Conservation (phyloP, 2,113 vertebrate genomes). For the Sebastes schlegelii region DNA sequence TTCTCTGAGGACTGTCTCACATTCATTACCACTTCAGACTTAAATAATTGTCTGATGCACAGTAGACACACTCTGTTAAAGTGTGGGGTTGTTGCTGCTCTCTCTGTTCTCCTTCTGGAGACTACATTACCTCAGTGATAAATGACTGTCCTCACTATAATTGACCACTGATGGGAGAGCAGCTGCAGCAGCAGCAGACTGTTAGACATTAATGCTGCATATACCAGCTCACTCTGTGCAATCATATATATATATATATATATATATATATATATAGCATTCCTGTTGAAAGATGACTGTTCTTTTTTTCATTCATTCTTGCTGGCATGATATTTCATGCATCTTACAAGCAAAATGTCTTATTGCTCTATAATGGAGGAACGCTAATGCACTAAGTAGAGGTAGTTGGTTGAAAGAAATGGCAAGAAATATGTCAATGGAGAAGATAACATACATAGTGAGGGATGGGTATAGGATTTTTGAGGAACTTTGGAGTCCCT, state of each 20-base stretch:
- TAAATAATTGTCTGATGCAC: conserved; percentile 18
- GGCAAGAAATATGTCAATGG: too few species aligned
- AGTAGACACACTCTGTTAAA: conserved; percentile 10
- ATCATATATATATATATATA: conserved; percentile 10
- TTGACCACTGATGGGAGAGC: conserved; percentile 38
- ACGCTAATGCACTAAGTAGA: too few species aligned
- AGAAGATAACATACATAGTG: too few species aligned
- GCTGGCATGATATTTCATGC: neutral
- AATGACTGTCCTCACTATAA: conserved; percentile 46
- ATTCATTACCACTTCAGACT: neutral
- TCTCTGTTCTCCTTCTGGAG: conserved; percentile 11
- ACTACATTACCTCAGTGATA: conserved; percentile 50
- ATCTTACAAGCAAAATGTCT: too few species aligned
- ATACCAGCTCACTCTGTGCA: conserved; percentile 14
- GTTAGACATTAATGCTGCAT: conserved; percentile 21
- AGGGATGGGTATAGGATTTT: too few species aligned
- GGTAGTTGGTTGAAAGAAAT: too few species aligned
- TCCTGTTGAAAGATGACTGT: neutral
- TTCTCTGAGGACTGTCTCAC: neutral
- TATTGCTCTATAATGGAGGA: too few species aligned
- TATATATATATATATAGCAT: neutral
- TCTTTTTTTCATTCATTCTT: neutral
- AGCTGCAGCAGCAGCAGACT: conserved; percentile 23
- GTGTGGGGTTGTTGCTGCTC: conserved; percentile 5
- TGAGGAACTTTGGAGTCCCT: too few species aligned